phyloP scores from a whole-genome alignment of 2,113 vertebrate species.

The Cephalopholis sonnerati region DNA sequence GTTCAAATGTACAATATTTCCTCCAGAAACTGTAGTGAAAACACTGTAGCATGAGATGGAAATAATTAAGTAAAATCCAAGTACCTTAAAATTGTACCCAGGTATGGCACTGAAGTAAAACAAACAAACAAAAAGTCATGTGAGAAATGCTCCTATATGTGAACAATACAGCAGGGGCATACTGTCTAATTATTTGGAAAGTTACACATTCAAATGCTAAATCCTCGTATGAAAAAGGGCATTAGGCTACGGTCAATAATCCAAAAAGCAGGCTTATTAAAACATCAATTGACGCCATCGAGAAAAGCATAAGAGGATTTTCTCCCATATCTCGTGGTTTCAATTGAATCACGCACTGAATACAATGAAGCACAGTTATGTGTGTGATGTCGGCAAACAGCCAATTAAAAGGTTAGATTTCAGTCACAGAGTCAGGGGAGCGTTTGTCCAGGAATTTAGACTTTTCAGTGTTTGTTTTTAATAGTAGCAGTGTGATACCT shows the following conservation, averaged over 20 bases:
- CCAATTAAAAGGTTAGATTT: not conserved
- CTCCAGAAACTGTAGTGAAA: not conserved
- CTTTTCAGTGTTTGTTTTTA: not conserved
- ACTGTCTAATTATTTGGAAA: not conserved
- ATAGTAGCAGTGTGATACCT: no score
- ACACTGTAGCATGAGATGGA: not conserved
- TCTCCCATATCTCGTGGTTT: conserved; percentile 45
- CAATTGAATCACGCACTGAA: conserved; percentile 31
- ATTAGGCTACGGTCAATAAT: conserved; percentile 11
- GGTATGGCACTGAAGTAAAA: no score
- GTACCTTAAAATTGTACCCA: no score
- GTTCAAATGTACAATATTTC: no score
- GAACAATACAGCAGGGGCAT: no score
- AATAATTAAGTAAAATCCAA: no score
- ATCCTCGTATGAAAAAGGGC: conserved; percentile 19
- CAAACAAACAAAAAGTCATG: no score
- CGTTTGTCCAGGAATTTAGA: no score
- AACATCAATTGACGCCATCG: conserved; percentile 39
- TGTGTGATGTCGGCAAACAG: not conserved
- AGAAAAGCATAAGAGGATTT: conserved; percentile 60
- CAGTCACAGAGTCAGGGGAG: not conserved
- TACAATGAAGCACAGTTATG: conserved; percentile 8
- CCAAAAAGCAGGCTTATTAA: conserved; percentile 35
- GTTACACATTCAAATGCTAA: conserved; percentile 26
- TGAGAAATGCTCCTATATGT: no score